A percentile compares a stretch with the other conserved stretches of the same genome.
Evolutionary conservation across 2,113 vertebrate genomes (phyloP).

Genomic region (Osmerus mordax): DNA sequence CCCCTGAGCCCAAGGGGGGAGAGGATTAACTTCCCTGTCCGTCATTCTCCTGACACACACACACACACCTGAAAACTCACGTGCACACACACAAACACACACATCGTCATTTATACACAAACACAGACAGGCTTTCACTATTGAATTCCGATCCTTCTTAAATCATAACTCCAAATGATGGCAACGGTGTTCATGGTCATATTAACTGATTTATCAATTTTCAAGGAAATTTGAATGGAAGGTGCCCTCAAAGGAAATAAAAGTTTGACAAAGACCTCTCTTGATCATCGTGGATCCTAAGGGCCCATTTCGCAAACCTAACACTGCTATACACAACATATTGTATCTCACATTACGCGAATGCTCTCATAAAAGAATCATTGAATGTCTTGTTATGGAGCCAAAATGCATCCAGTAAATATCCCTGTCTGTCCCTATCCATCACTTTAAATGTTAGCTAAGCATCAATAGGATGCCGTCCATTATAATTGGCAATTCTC

Average conservation of each 20-base stretch:
- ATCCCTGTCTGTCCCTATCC: constrained; percentile 66
- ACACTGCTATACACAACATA: neutral
- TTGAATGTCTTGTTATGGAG: constrained; percentile 53
- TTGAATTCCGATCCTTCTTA: too few relatives aligned
- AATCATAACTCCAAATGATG: too few relatives aligned
- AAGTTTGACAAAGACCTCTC: too few relatives aligned
- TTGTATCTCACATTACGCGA: neutral
- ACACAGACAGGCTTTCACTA: constrained; percentile 4
- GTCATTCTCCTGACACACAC: constrained; percentile 15
- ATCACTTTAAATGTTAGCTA: constrained; percentile 68
- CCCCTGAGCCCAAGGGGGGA: constrained; percentile 16
- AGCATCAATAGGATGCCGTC: constrained; percentile 64
- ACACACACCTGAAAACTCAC: constrained; percentile 9
- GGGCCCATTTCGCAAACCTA: too few relatives aligned
- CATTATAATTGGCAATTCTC: constrained; percentile 79
- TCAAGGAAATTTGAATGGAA: too few relatives aligned
- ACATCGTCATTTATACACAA: neutral
- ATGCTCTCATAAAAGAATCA: constrained; percentile 22
- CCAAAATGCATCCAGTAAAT: constrained; percentile 60
- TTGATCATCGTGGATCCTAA: too few relatives aligned
- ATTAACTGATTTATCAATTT: too few relatives aligned
- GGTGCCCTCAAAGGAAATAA: too few relatives aligned
- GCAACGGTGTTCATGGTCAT: too few relatives aligned
- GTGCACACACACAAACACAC: constrained; percentile 18
- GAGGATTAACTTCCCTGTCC: constrained; percentile 32